Conservation (phyloP, 2,888 invertebrate species). For the Trichopria drosophilae region DNA sequence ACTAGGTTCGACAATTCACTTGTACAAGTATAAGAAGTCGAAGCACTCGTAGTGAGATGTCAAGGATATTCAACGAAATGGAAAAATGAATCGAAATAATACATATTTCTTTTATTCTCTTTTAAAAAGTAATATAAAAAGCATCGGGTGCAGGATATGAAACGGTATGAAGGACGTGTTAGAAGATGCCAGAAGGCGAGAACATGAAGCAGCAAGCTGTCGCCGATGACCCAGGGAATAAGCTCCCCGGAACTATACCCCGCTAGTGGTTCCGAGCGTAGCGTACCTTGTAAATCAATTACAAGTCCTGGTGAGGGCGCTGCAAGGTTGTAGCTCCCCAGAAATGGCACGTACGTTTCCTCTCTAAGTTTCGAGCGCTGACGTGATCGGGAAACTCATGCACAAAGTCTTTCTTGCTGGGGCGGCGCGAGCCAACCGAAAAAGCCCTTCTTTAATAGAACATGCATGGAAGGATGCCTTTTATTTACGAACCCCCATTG, state of each 20-base stretch:
- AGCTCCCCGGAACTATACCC: conserved; percentile 19
- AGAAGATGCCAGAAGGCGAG: too few species aligned
- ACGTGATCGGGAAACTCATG: conserved; percentile 56
- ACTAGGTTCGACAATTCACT: too few species aligned
- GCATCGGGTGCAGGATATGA: not conserved
- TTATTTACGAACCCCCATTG: too few species aligned
- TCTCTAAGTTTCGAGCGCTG: conserved; percentile 43
- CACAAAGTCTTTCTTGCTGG: conserved; percentile 37
- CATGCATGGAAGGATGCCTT: too few species aligned
- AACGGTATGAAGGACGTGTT: too few species aligned
- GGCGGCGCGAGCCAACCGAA: too few species aligned
- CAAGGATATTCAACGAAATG: too few species aligned
- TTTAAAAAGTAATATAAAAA: not conserved
- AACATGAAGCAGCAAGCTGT: conserved; percentile 21
- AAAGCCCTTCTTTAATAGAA: too few species aligned
- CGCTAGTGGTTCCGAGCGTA: conserved; percentile 12
- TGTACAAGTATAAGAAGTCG: too few species aligned
- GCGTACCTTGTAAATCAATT: conserved; percentile 57
- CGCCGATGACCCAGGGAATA: conserved; percentile 23
- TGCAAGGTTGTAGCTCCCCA: conserved; percentile 20
- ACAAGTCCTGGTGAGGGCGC: conserved; percentile 48
- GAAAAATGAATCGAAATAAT: too few species aligned
- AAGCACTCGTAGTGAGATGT: too few species aligned
- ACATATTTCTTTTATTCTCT: too few species aligned
- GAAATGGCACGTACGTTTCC: conserved; percentile 53